These are phyloP conservation scores for Pempheris klunzingeri DNA, from an alignment of 2,797 vertebrate genomes.

Conservation along the genomic window DNA sequence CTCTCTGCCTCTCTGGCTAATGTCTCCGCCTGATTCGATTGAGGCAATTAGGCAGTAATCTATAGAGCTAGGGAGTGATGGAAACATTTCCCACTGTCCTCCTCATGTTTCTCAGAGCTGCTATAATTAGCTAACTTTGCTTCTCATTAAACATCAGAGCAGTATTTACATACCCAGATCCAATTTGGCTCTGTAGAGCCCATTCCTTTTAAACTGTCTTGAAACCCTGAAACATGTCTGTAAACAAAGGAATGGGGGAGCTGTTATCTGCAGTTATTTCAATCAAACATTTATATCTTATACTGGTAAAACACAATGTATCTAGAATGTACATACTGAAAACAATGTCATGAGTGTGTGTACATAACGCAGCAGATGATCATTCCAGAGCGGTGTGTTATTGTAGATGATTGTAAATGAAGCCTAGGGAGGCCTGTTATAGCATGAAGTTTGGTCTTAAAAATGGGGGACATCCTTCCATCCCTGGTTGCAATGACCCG, in stretches of 20 bases:
- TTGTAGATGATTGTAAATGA: conserved; percentile 57
- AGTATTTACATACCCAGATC: conserved; percentile 89
- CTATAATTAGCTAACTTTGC: conserved; percentile 90
- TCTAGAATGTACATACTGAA: conserved; percentile 44
- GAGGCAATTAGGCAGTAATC: conserved; percentile 86
- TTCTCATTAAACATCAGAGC: conserved; percentile 88
- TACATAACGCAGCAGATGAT: conserved; percentile 36
- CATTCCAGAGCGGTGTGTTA: conserved; percentile 44
- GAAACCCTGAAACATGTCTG: conserved; percentile 76
- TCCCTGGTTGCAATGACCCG: conserved; percentile 71
- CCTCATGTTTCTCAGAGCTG: conserved; percentile 87
- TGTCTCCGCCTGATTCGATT: conserved; percentile 86
- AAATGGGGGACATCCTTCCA: conserved; percentile 70
- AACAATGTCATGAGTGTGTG: conserved; percentile 49
- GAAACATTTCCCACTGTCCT: conserved; percentile 87
- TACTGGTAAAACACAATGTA: conserved; percentile 47
- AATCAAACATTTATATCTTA: conserved; percentile 67
- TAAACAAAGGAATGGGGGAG: conserved; percentile 72
- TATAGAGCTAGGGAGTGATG: conserved; percentile 85
- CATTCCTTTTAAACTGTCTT: conserved; percentile 82
- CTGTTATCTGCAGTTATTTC: conserved; percentile 69
- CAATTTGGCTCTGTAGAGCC: conserved; percentile 82
- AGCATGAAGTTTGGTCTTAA: conserved; percentile 60
- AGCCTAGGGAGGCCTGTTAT: conserved; percentile 54
- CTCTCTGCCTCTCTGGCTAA: conserved; percentile 83